phyloP scores from a whole-genome alignment of 2,888 invertebrate genomes.

The Laothoe populi region DNA sequence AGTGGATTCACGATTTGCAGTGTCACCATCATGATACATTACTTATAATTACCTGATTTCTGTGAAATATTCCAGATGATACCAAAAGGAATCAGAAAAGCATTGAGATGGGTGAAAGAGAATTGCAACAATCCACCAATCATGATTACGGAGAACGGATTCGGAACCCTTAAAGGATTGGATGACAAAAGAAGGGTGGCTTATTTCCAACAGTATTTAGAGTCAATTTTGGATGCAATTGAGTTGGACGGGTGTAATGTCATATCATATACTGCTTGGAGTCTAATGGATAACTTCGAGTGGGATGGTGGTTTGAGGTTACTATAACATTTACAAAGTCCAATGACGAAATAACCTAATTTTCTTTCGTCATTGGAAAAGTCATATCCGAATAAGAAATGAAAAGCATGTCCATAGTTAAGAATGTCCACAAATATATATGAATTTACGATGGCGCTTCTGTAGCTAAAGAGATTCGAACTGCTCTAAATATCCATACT shows the following conservation, averaged over 20 bases:
- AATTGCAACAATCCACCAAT: constrained; percentile 82
- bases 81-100: constrained; percentile 79
- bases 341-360: no score
- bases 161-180: constrained; percentile 66
- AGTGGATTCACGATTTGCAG: no score
- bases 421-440: no score
- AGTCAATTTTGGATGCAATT: constrained; percentile 59
- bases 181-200: constrained; percentile 69
- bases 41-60: neutral
- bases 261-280: constrained; percentile 64
- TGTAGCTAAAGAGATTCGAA: no score
- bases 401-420: no score
- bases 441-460: no score
- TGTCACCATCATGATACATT: no score
- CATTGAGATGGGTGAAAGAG: constrained; percentile 83
- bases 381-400: no score
- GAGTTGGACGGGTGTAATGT: constrained; percentile 62
- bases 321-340: no score
- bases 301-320: constrained; percentile 60
- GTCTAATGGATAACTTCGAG: constrained; percentile 74
- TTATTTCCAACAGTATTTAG: constrained; percentile 61
- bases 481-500: no score
- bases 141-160: constrained; percentile 86
- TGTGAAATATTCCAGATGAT: constrained; percentile 49
- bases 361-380: no score